Evolutionary conservation across 2,888 invertebrate genomes (phyloP).

Genomic region (Heliconius erato): DNA sequence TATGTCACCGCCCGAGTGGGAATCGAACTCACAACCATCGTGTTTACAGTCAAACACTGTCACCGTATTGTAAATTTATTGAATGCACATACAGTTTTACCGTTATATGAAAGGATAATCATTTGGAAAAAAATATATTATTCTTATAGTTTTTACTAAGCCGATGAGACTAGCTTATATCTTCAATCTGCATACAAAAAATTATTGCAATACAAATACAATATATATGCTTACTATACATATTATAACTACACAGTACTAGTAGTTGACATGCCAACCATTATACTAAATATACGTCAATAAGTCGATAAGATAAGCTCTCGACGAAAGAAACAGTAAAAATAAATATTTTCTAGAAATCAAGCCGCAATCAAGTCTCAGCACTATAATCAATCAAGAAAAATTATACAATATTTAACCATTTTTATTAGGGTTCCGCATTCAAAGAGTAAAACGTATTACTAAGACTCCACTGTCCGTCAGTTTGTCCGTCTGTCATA

Average conservation of each 20-base stretch:
- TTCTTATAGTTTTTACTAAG: constrained; percentile 1
- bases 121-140: neutral
- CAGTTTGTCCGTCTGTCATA: too few species aligned
- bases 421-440: neutral
- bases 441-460: too few species aligned
- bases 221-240: neutral
- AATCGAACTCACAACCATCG: neutral
- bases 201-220: constrained; percentile 2
- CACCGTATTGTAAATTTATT: neutral
- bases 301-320: neutral
- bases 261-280: neutral
- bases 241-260: neutral
- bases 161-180: neutral
- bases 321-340: neutral
- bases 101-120: neutral
- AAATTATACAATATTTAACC: neutral
- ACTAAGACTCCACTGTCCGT: too few species aligned
- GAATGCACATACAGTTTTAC: neutral
- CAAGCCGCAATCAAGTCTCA: neutral
- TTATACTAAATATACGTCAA: neutral
- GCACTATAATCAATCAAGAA: neutral
- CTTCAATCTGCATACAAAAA: constrained; percentile 3
- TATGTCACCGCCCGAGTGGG: neutral
- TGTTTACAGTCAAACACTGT: neutral
- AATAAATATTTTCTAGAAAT: neutral